These are phyloP conservation scores for Sesamia nonagrioides DNA, from an alignment of 1,140 invertebrate genomes.

Conservation along the genomic window DNA sequence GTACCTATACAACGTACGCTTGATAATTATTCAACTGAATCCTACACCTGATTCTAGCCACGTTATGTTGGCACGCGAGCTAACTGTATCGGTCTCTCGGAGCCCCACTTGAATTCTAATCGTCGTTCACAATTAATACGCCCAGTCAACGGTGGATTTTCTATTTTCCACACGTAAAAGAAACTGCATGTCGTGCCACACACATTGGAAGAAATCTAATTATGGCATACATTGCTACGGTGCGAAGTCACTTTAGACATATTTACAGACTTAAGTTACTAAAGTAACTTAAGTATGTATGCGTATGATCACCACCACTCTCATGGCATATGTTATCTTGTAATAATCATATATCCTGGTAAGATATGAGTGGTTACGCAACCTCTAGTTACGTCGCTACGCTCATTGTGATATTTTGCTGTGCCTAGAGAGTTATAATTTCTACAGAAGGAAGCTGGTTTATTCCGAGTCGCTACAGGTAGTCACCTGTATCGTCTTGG, in stretches of 20 bases:
- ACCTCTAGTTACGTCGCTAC: conserved; percentile 13
- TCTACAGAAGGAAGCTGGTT: neutral
- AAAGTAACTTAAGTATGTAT: neutral
- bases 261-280: conserved; percentile 11
- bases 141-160: conserved; percentile 85
- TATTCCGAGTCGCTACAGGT: conserved; percentile 31
- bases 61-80: conserved; percentile 78
- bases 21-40: conserved; percentile 73
- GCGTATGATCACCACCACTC: neutral
- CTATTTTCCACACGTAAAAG: conserved; percentile 87
- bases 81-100: conserved; percentile 82
- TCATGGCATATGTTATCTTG: neutral
- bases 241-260: neutral
- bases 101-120: conserved; percentile 83
- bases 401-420: neutral
- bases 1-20: conserved; percentile 22
- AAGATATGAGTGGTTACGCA: conserved; percentile 9
- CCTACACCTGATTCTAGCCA: conserved; percentile 75
- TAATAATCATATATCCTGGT: conserved; percentile 11
- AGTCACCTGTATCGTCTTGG: too few species aligned
- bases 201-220: conserved; percentile 79
- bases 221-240: conserved; percentile 59
- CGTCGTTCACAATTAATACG: conserved; percentile 82
- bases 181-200: conserved; percentile 78
- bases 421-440: neutral